Evolutionary conservation across 2,113 vertebrate species (phyloP), one percentile per base, ranked within the genome.

Genomic region (Sphyrna mokarran): DNA sequence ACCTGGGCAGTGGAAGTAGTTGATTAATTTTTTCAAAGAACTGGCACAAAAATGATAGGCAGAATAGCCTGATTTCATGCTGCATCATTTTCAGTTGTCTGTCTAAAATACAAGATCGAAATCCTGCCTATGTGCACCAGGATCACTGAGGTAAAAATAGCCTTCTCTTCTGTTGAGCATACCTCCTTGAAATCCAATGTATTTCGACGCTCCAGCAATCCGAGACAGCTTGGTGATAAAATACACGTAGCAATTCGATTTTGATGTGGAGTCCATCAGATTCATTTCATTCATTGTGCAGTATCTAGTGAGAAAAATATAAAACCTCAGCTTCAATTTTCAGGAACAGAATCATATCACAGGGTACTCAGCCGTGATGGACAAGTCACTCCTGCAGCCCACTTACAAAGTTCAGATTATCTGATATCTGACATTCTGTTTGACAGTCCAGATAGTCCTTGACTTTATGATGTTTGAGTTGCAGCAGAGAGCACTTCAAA

Each of bases 151-250:
- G 26, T 29, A 11, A n/a, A n/a, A 83, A 83, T 1, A 20, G 16
- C 37, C 18, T 40, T 40, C 72, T 83, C 3, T 83, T 20, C 18
- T 20, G 26, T 90, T 29, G 11, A n/a, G 43, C 63, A 58, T 10
- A 97, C 98, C 98, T 97, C 98, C 98, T 96, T 98, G 98, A 96
- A 98, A 98, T 89, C 98, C 97, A 85, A 97, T 97, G 96, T 98
- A 97, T 63, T 97, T 97, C 96, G 97, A 96, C 63, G 96, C 96
- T 95, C 96, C 96, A 63, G 95, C 54, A 90, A 98, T 97, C 96
- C 98, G 96, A 3, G 97, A 97, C 78, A 97, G 97, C 96, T 98
- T 98, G 76, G 97, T 97, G 48, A 97, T 97, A 96, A 98, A 98
- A 96, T 98, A 96, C 95, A 97, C 96, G 96, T 96, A 97, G 40